Evolutionary conservation across 1,140 invertebrate species (phyloP).

Genomic region (Antheraea mylitta): DNA sequence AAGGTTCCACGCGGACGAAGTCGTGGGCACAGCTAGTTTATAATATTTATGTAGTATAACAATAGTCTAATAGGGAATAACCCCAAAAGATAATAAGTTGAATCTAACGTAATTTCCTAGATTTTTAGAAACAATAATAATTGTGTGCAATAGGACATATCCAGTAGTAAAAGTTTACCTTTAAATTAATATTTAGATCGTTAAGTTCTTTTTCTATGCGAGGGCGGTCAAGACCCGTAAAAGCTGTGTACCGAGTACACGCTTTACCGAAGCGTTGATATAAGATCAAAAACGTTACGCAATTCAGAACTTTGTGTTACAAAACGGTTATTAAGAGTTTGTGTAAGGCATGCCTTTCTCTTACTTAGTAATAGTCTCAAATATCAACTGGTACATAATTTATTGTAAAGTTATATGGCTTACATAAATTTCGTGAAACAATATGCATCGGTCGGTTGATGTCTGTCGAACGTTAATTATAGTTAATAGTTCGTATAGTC

Average conservation of each 20-base stretch:
- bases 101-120: too few relatives aligned
- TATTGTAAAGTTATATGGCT: not conserved
- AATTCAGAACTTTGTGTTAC: slow-evolving; percentile 11
- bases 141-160: too few relatives aligned
- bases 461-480: too few relatives aligned
- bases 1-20: too few relatives aligned
- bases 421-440: not conserved
- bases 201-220: not conserved
- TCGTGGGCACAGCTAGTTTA: too few relatives aligned
- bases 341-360: slow-evolving; percentile 17
- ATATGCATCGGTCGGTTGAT: not conserved
- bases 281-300: slow-evolving; percentile 16
- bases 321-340: slow-evolving; percentile 16
- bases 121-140: too few relatives aligned
- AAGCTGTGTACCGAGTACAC: not conserved
- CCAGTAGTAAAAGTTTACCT: too few relatives aligned
- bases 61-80: too few relatives aligned
- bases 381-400: slow-evolving; percentile 6
- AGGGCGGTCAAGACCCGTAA: not conserved
- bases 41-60: too few relatives aligned
- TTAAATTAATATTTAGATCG: too few relatives aligned
- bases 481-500: not conserved
- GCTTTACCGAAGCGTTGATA: slow-evolving; percentile 7
- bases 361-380: slow-evolving; percentile 9
- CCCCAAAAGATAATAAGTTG: too few relatives aligned